phyloP scores from a whole-genome alignment of 2,797 vertebrate genomes.

The Megalops cyprinoides region DNA sequence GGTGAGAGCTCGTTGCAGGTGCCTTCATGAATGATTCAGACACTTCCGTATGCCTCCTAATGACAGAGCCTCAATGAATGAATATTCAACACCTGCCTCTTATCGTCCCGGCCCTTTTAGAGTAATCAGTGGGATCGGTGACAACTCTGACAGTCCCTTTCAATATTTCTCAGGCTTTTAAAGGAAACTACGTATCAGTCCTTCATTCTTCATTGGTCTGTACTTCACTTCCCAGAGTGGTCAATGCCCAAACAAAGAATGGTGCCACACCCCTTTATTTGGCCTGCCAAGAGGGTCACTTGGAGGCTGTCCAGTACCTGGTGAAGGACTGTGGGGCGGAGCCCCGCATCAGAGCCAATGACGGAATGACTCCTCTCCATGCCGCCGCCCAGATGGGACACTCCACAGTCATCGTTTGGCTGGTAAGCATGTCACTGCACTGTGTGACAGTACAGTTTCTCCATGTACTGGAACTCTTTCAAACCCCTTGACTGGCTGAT shows the following conservation, averaged over 20 bases:
- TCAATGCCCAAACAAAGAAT: constrained; percentile 93
- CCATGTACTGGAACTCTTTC: no score
- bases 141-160: background rate
- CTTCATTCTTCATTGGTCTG: background rate
- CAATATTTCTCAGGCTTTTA: background rate
- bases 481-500: background rate
- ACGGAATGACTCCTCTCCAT: constrained; percentile 94
- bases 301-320: constrained; percentile 93
- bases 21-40: constrained; percentile 84
- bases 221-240: constrained; percentile 66
- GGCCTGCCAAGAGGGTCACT: constrained; percentile 97
- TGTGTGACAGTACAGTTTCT: background rate
- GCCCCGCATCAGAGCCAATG: constrained; percentile 82
- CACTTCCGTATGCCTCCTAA: constrained; percentile 65
- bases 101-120: constrained; percentile 46
- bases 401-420: constrained; percentile 92
- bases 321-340: constrained; percentile 92
- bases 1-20: constrained; percentile 66
- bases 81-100: constrained; percentile 75
- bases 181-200: constrained; percentile 26
- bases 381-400: constrained; percentile 98
- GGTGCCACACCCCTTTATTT: constrained; percentile 98
- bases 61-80: constrained; percentile 71
- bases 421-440: constrained; percentile 73
- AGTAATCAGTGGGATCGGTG: background rate